phyloP scores from a whole-genome alignment of 2,888 invertebrate genomes.

The Lomographa bimaculata region DNA sequence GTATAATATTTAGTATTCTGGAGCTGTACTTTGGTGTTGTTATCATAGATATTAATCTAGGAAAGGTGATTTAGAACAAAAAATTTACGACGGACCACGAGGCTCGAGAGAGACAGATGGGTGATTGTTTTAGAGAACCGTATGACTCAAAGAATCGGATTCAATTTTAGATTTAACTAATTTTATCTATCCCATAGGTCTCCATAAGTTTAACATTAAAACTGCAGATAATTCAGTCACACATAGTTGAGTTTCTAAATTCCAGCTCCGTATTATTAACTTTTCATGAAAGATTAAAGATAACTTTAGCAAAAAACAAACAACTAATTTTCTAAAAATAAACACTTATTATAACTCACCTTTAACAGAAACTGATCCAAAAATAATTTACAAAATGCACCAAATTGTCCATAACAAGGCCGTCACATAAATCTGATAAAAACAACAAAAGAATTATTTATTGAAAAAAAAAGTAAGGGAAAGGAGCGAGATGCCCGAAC shows the following conservation, averaged over 20 bases:
- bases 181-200: no score
- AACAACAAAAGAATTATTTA: slow-evolving; percentile 46
- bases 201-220: no score
- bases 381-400: slow-evolving; percentile 23
- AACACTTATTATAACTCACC: slow-evolving; percentile 13
- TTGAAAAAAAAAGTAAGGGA: slow-evolving; percentile 61
- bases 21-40: slow-evolving; percentile 21
- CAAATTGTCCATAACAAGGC: slow-evolving; percentile 28
- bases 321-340: slow-evolving; percentile 1
- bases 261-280: no score
- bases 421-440: slow-evolving; percentile 36
- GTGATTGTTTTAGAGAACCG: no score
- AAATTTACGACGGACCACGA: no score
- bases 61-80: slow-evolving; percentile 4
- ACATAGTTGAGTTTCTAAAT: no score
- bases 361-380: slow-evolving; percentile 10
- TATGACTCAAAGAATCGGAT: no score
- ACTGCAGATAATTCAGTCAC: no score
- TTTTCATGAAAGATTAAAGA: no score
- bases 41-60: slow-evolving; percentile 21
- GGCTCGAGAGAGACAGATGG: no score
- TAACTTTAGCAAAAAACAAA: neutral
- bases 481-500: slow-evolving; percentile 56
- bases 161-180: no score
- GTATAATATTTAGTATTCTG: slow-evolving; percentile 23